Evolutionary conservation across 2,888 invertebrate genomes (phyloP), one percentile per base, ranked within the genome.

Genomic region (Lasioglossum pauxillum): DNA sequence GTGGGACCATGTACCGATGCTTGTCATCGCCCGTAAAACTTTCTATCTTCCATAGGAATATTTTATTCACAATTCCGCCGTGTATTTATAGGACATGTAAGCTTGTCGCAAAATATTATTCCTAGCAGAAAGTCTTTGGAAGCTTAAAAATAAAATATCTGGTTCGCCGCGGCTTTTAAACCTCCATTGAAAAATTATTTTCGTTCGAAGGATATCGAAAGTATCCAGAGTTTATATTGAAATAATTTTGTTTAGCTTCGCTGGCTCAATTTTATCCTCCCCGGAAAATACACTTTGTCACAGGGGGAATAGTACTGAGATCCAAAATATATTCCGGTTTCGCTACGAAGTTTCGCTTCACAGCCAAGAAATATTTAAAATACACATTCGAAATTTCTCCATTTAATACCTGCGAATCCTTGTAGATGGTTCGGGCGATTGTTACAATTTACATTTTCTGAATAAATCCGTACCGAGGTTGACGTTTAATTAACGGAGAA

Each of bases 11-110:
- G 35, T 16, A 31, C 16, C 31, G 64, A 69, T 69, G 38, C 69
- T 69, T 69, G 69, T 69, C 38, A 69, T 38, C 23, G 35, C 69
- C 8, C 69, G 69, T 35, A 69, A 69, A 69, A 69, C 69, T 69
- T 69, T 69, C 69, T 69, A 69, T 69, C 69, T 35, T 69, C 16
- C 31, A 31, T 31, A 64, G 23, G 23, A 38, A 69, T 69, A 69
- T 69, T 69, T 35, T 69, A 38, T 69, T 38, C 35, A 0, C 35
- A 23, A 23, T 69, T 38, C 69, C 38, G 3, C 16, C 38, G 23
- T 19, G 38, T 69, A 69, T 64, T 64, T 64, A 64, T 31, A 64
- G 64, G 31, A 19, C 64, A 4, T 19, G 64, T 64, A 31, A 31
- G 27, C 64, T 31, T 31, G 31, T 31, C 19, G 64, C 14, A 16